Base-by-base conservation (phyloP, 2,113 vertebrate genomes). In the Siphamia tubifer region DNA sequence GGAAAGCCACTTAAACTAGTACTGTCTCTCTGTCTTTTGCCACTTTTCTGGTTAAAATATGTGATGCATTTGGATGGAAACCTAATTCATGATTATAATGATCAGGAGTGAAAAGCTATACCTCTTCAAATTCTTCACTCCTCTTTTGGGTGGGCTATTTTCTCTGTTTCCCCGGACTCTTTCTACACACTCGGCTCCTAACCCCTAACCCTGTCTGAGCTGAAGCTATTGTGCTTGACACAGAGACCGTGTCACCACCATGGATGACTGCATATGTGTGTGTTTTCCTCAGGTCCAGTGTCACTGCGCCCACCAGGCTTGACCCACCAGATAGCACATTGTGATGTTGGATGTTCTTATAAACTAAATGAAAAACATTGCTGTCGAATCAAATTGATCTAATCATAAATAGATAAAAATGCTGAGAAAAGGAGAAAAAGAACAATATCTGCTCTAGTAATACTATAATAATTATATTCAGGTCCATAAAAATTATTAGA, bases 141-240 rank as follows among this genome's bases (percentile, higher is more conserved):
- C 47, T 58, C 28, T 66, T 28, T 51, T 39, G 55, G 69, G 24
- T 42, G 55, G 43, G 43, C 62, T 70, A 57, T 85, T 43, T 67
- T 67, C 68, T 68, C 60, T 21, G 17, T 73, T 69, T 80, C 54
- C 40, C 8, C 17, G 38, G 57, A 45, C 7, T 48, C 66, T 15
- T 57, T 30, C 9, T 21, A 45, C 42, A 52, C 55, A 56, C 66
- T 35, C 58, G 34, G 47, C 71, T 60, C 71, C 56, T 78, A 31
- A 84, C 69, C 66, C 64, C 42, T 75, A 67, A 82, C 82, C 56
- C 69, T 63, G 73, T 76, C 81, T 86, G 71, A 76, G 70, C 62
- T 53, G 51, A 77, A 73, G 24, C 74, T 76, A 81, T 87, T 89
- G 87, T 85, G 65, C 78, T 55, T 81, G 81, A 81, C 76, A 81